These are phyloP conservation scores for cat (Felis catus) DNA, from an alignment of 2,113 vertebrate species.

Conservation along the genomic window DNA sequence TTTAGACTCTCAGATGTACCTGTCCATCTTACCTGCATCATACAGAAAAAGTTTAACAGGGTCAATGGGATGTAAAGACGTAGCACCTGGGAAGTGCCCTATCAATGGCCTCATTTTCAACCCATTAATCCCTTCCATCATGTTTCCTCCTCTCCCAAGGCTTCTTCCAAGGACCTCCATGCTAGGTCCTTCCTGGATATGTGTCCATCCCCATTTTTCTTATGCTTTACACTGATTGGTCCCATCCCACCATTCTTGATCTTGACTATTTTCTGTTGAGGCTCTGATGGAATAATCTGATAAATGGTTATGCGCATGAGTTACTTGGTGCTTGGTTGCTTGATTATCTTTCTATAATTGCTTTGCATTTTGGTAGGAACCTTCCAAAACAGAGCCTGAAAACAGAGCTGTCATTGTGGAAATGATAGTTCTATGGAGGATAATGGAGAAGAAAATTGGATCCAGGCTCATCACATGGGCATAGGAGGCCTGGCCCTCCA, in stretches of 20 bases:
- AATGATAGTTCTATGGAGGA: background rate
- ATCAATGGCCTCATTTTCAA: background rate
- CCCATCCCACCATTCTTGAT: background rate
- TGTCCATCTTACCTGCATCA: background rate
- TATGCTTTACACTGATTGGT: background rate
- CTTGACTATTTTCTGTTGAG: background rate
- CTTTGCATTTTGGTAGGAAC: background rate
- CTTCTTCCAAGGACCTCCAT: background rate
- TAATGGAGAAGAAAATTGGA: background rate
- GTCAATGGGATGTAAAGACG: background rate
- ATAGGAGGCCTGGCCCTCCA: background rate
- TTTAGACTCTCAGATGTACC: slow-evolving; percentile 3
- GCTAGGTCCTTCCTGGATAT: background rate
- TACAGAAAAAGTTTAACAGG: background rate
- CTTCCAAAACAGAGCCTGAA: background rate
- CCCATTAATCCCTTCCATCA: background rate
- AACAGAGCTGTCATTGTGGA: background rate
- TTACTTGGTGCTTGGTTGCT: background rate
- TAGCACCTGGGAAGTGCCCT: background rate
- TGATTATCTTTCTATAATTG: background rate
- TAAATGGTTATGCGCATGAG: background rate
- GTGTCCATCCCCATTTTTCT: background rate
- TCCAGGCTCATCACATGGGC: background rate
- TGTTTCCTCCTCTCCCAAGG: background rate
- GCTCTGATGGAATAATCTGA: background rate